Evolutionary conservation across 2,113 vertebrate species (phyloP), one percentile per base, ranked within the genome.

Genomic region (Cyphomyrus plagiostoma): DNA sequence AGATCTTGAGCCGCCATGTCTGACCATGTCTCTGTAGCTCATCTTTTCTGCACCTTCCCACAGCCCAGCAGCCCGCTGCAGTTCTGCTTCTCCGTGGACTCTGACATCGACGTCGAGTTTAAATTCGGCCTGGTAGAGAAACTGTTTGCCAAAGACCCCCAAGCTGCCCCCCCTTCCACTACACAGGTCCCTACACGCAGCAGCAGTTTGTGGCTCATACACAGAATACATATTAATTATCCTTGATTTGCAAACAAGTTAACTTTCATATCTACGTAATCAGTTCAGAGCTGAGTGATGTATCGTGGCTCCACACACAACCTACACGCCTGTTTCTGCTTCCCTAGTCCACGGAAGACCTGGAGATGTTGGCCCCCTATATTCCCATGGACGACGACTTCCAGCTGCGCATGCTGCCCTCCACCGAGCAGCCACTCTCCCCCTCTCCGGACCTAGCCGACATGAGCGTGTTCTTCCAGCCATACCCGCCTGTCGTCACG

Each of bases 361-460:
- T 99, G 94, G 98, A 99, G 92, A 99, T 98, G 98, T 93, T 99
- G 89, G 98, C 98, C 86, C 98, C 98, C 21, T 99, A 99, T 91
- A 99, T 99, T 93, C 97, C 98, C 53, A 99, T 99, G 98, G 98
- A 99, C 48, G 98, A 99, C 19, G 98, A 99, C 92, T 99, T 98
- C 95, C 98, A 99, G 96, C 95, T 99, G 90, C 97, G 96, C 53
- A 96, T 95, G 88, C 91, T 98, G 30, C 96, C 96, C 88, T 95
- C 96, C 0, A 93, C 96, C 7, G 96, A 98, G 89, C 94, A 93
- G 87, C 93, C 94, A 70, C 93, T 96, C 9, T 90, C 96, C 92
- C 91, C 90, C 87, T 95, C 11, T 93, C 92, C 23, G 35, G 95
- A 11, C 7, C 46, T 39, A 70, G 66, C 48, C 10, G 26, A 35